Evolutionary conservation across 2,113 vertebrate species (phyloP).

Genomic region (Peucedramus taeniatus): DNA sequence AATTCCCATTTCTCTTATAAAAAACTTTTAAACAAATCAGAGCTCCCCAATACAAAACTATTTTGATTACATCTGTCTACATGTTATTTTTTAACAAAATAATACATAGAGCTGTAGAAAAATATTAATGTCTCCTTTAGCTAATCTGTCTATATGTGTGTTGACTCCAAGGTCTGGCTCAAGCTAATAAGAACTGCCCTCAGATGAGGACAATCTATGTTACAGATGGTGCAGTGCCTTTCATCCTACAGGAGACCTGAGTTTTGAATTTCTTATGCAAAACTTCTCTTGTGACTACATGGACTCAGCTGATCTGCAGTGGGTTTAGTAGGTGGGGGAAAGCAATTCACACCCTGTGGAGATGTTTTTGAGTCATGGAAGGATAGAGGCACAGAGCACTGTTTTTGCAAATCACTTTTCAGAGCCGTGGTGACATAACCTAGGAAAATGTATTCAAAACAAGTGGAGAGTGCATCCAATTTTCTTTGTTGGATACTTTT

Average conservation of each 20-base stretch:
- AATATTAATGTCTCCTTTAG: neutral
- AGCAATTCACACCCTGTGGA: neutral
- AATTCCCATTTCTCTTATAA: neutral
- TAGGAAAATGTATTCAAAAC: neutral
- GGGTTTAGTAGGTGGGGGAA: neutral
- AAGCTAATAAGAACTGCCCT: neutral
- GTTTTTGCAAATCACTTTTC: neutral
- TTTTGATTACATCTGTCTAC: neutral
- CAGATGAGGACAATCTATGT: neutral
- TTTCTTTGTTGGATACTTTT: neutral
- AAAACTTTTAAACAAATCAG: neutral
- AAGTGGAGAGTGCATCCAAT: neutral
- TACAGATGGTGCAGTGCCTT: neutral
- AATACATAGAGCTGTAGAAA: neutral
- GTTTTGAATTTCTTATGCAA: neutral
- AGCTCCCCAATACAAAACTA: neutral
- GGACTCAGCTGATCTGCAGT: constrained; percentile 2
- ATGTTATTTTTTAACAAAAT: neutral
- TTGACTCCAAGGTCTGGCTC: neutral
- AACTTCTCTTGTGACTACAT: neutral
- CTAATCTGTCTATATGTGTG: neutral
- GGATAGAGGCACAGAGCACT: neutral
- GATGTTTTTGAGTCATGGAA: neutral
- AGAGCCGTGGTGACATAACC: neutral
- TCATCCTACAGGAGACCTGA: neutral